Evolutionary conservation across 2,797 vertebrate genomes (phyloP), one percentile per base, ranked within the genome.

Genomic region (Tokudaia tokunoshimensis): DNA sequence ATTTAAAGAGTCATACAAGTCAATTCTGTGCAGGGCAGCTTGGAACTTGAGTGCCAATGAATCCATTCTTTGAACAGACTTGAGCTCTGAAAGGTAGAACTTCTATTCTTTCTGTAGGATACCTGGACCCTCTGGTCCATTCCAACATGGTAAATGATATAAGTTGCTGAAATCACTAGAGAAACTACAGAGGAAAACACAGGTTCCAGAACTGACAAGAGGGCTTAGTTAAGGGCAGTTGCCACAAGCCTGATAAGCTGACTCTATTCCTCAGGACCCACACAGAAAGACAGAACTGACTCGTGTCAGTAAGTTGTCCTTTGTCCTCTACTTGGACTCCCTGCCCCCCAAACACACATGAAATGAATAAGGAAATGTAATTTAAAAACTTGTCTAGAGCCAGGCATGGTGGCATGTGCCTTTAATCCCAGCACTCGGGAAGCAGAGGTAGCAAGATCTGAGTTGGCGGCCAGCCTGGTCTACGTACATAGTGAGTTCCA

Each of bases 111-210:
- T 79, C 26, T 84, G 4, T 22, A 76, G 74, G 59, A 82, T 82
- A 55, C n/a, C 31, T 78, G 76, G 24, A 44, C 63, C 19, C 83
- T 89, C 44, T 91, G 47, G n/a, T 86, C 89, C 82, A 75, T 85
- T 63, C 37, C 37, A 78, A 72, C 37, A 47, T 94, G 65, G 65
- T 34, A 96, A 78, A 94, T n/a, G 74, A 44, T 52, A 50, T 22
- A 74, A 87, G 31, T 13, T 57, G 63, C 76, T 24, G 5, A 84
- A 94, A 90, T 81, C 34, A 20, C 80, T 87, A 31, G 55, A 67
- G 74, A 94, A 96, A 95, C 57, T 47, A 65, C 22, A 76, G 55
- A 91, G 41, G 26, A 70, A 92, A 93, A 85, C 65, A 34, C 20
- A 41, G 31, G 63, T n/a, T 70, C 44, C 44, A 67, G 83, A 47